phyloP scores from a whole-genome alignment of 53 echinoderm and acorn worm species.

The Henricia sp. region DNA sequence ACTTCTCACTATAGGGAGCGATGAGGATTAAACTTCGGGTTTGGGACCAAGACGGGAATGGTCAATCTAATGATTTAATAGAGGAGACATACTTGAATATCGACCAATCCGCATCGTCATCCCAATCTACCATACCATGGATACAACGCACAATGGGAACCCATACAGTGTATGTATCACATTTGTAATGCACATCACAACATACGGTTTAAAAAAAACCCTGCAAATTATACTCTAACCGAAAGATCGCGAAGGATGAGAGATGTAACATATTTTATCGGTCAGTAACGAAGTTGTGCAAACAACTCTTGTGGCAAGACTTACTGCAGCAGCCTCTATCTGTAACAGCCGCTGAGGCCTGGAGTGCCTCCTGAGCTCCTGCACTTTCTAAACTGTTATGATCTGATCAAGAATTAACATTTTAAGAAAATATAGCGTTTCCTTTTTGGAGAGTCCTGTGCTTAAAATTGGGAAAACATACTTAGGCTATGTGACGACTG shows the following conservation, averaged over 20 bases:
- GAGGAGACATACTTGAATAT: slow-evolving; percentile 9
- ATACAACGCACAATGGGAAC: slow-evolving; percentile 17
- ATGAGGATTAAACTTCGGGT: slow-evolving; percentile 23
- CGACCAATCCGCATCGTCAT: neutral
- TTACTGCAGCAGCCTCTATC: neutral
- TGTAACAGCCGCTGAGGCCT: neutral
- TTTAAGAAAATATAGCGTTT: neutral
- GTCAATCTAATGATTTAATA: slow-evolving; percentile 19
- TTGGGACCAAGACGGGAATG: slow-evolving; percentile 1
- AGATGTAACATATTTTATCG: too few relatives aligned
- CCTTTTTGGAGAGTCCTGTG: too few relatives aligned
- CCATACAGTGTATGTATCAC: slow-evolving; percentile 5
- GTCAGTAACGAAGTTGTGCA: neutral
- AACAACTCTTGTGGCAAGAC: neutral
- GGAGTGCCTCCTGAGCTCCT: too few relatives aligned
- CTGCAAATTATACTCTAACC: neutral
- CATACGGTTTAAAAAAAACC: too few relatives aligned
- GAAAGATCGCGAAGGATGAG: too few relatives aligned
- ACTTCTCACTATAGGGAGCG: slow-evolving; percentile 11
- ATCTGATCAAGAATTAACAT: too few relatives aligned
- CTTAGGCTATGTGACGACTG: too few relatives aligned
- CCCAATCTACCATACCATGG: slow-evolving; percentile 19
- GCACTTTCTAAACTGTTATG: neutral
- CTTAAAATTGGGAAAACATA: too few relatives aligned
- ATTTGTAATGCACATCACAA: too few relatives aligned